These are phyloP conservation scores for Platysteira castanea DNA, from an alignment of 2,113 vertebrate genomes.

Conservation along the genomic window DNA sequence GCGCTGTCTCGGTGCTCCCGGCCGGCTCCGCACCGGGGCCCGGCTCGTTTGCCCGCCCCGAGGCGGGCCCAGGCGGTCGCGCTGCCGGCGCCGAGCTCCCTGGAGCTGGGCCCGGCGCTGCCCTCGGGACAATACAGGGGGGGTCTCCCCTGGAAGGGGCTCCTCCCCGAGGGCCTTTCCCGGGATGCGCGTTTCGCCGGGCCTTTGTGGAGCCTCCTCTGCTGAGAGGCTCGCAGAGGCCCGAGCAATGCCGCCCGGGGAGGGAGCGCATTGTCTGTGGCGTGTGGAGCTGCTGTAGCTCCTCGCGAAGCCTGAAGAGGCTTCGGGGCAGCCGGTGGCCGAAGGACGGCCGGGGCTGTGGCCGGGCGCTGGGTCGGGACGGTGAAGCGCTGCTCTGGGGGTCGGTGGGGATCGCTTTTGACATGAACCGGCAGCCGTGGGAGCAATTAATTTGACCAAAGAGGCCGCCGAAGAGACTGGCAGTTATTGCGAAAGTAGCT, in stretches of 20 bases:
- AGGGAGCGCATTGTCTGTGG: not conserved
- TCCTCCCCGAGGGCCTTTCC: not conserved
- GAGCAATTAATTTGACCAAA: not conserved
- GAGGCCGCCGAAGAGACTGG: not conserved
- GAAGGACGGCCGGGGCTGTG: not conserved
- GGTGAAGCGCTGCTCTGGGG: not conserved
- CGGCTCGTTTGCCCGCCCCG: not conserved
- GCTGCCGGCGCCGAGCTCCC: not conserved
- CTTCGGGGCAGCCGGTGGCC: not conserved
- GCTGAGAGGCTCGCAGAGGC: not conserved
- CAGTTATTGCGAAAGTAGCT: constrained; percentile 42
- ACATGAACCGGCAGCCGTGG: not conserved
- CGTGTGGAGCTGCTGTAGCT: not conserved
- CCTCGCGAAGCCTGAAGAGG: accelerated
- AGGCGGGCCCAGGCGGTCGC: not conserved
- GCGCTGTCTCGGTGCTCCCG: not conserved
- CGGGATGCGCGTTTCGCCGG: not conserved
- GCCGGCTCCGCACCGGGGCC: not conserved
- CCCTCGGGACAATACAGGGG: not conserved
- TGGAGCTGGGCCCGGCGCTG: not conserved
- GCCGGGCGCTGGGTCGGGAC: no score
- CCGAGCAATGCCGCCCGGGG: accelerated
- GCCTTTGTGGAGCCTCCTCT: not conserved
- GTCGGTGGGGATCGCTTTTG: not conserved
- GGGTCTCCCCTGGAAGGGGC: not conserved